A percentile compares a stretch with the other conserved stretches of the same genome.
phyloP scores from a whole-genome alignment of 2,113 vertebrate species.

The Plotosus lineatus region DNA sequence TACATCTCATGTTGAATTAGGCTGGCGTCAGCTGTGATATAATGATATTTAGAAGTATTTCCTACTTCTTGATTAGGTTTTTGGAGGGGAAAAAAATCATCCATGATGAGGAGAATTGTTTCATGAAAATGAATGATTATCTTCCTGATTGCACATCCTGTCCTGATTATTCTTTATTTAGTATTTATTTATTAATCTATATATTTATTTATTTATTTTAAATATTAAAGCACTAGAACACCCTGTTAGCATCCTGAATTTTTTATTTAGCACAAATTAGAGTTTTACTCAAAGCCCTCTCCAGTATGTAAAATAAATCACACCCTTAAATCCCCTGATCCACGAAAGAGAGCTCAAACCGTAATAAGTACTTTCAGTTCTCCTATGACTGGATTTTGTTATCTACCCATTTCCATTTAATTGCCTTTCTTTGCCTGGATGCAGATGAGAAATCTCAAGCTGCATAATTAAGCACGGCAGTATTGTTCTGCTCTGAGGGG shows the following conservation, averaged over 20 bases:
- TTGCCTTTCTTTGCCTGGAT: slow-evolving; percentile 47
- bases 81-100: background rate
- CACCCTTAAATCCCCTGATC: slow-evolving; percentile 31
- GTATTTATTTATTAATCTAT: background rate
- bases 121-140: background rate
- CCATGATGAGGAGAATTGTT: background rate
- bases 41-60: background rate
- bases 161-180: background rate
- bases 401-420: slow-evolving; percentile 46
- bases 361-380: slow-evolving; percentile 32
- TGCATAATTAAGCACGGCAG: slow-evolving; percentile 47
- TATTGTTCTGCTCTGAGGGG: slow-evolving; percentile 37
- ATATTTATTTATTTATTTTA: background rate
- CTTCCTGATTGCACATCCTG: background rate
- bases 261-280: slow-evolving; percentile 2
- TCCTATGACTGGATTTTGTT: slow-evolving; percentile 28
- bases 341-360: slow-evolving; percentile 15
- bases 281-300: slow-evolving; percentile 4
- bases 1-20: background rate
- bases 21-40: background rate
- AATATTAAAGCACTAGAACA: background rate
- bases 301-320: slow-evolving; percentile 37
- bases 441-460: slow-evolving; percentile 45
- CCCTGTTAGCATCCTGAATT: background rate
- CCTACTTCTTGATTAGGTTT: background rate